Percentiles rank a stretch among this genome's conserved stretches.
Evolutionary conservation across 2,113 vertebrate genomes (phyloP).

Genomic region (Prolemur simus): DNA sequence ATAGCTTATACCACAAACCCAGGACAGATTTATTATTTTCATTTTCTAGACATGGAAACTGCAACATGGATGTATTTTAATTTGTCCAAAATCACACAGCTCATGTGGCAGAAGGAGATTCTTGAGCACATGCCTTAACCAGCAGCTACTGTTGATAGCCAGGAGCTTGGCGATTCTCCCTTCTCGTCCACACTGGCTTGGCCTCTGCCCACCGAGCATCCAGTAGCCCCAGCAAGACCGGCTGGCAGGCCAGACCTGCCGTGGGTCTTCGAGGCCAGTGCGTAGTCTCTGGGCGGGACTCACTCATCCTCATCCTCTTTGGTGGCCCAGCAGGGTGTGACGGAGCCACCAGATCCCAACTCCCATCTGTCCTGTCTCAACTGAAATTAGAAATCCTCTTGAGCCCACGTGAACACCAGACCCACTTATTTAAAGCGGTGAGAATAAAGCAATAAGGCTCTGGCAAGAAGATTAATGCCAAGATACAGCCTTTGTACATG

Average conservation of each 20-base stretch:
- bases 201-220: neutral
- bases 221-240: neutral
- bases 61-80: neutral
- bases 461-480: neutral
- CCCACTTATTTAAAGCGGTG: neutral
- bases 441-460: neutral
- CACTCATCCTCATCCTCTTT: neutral
- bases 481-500: neutral
- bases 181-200: neutral
- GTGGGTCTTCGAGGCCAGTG: neutral
- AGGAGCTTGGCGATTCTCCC: rapidly evolving
- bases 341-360: neutral
- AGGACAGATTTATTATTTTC: neutral
- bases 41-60: neutral
- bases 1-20: neutral
- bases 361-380: neutral
- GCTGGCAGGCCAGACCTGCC: rapidly evolving
- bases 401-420: neutral
- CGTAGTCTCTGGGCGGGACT: neutral
- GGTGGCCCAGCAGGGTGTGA: neutral
- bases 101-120: neutral
- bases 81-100: neutral
- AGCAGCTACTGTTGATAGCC: neutral
- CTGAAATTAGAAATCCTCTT: neutral
- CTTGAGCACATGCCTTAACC: rapidly evolving